Evolutionary conservation across 2,113 vertebrate species (phyloP), one percentile per base, ranked within the genome.

Genomic region (Peromyscus californicus): DNA sequence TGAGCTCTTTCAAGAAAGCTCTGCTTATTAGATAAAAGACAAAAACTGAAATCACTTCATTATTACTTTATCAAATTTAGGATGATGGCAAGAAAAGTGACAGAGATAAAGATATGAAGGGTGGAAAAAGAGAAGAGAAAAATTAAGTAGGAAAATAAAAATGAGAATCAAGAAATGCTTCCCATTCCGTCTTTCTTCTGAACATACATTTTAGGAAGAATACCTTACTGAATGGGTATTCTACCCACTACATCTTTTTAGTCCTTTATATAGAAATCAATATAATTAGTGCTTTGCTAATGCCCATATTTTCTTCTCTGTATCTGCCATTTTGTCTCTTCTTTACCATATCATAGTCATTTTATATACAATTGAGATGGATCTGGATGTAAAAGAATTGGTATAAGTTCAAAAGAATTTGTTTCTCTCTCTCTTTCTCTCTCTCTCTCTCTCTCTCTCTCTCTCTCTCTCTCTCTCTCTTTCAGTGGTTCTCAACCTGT

Each of bases 191-290:
- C 65, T 8, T 48, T 85, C 54, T 69, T 85, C 63, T 69, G 16
- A 88, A 89, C 39, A 85, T 4, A 89, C 26, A 78, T 84, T 72
- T 82, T 48, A 63, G 61, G n/a, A 96, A 78, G 45, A 11, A 90
- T 72, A 57, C 90, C 39, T 89, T 94, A 96, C 21, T 89, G 63
- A 72, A 54, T 17, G 63, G 19, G 61, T 63, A 88, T 36, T 83
- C 89, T 70, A 82, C 26, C 24, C 69, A 75, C 2, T 61, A 74
- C 1, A 26, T 51, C 31, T 78, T 86, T 90, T 51, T 88, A 92
- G 61, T 45, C 63, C 63, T 74, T 93, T 75, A 90, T 2, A 31
- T n/a, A 67, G 70, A 61, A 39, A 83, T 39, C 83, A 70, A 54
- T 36, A 48, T 31, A 91, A 91, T 31, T 93, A 72, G 42, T 90